Base-by-base conservation (phyloP, 2,113 vertebrate species). In the Corydoras sp. region DNA sequence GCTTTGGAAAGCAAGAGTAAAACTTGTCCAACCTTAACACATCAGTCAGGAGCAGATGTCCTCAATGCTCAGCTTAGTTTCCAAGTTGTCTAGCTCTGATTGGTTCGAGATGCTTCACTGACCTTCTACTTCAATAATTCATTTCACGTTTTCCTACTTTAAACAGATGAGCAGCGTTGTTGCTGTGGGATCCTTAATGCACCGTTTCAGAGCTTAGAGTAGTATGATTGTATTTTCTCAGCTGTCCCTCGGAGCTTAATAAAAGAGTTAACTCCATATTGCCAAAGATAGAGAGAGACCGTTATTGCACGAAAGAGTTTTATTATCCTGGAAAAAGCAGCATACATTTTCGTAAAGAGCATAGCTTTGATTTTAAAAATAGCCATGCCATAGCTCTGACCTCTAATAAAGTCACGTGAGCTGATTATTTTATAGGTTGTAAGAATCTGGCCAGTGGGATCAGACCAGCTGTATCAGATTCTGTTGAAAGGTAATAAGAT, bases 121-220 rank as follows among this genome's bases (percentile, higher is more conserved):
- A 70, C 67, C 62, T 58, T 72, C 43, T 18, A 72, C 53, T 73
- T 74, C 76, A 78, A 79, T 75, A 73, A 74, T 77, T 75, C 65
- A 71, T 74, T 12, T 29, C 12, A 13, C 48, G 51, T 67, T 31
- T 66, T 65, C n/a, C 63, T 58, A 49, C 69, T 61, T 76, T 67
- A 71, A 70, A 24, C 51, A 53, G 64, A 58, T 59, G 61, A 62
- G 32, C 63, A 60, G 67, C 62, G 60, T 71, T 29, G 65, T 62
- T 62, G 76, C 65, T 62, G 77, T 60, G 64, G 58, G n/a, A 70
- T 76, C 67, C 81, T 80, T 65, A 54, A 80, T 74, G 69, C 66
- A 68, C 56, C 67, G 62, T 71, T 79, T 43, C 60, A 72, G 65
- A 71, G 35, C 62, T 79, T 69, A 77, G 35, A 63, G 62, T 70